A percentile compares a stretch with the other conserved stretches of the same genome.
Conservation (phyloP, 92 coral and sea anemone species). For the Virgularia gustaviana region DNA sequence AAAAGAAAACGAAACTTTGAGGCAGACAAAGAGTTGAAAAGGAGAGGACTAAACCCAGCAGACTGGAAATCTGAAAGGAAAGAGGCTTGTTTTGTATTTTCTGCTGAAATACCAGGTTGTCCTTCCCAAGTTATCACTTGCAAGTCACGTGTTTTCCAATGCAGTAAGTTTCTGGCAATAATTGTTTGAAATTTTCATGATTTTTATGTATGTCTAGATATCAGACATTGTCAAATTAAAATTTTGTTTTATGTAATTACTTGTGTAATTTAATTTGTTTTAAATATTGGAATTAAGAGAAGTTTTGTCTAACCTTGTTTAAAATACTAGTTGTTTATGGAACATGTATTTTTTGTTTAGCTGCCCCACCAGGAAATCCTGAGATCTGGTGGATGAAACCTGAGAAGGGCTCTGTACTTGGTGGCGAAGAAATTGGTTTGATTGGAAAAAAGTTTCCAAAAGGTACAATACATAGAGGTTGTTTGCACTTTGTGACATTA, state of each 20-base stretch:
- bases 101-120: slow-evolving; percentile 83
- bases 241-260: too few species aligned
- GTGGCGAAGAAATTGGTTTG: slow-evolving; percentile 94
- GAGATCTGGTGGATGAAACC: slow-evolving; percentile 99
- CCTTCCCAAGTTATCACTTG: slow-evolving; percentile 66
- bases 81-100: slow-evolving; percentile 83
- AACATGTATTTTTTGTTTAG: slow-evolving; percentile 48
- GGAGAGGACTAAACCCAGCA: slow-evolving; percentile 92
- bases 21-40: slow-evolving; percentile 87
- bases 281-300: too few species aligned
- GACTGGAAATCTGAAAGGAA: slow-evolving; percentile 96
- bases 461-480: too few species aligned
- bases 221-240: too few species aligned
- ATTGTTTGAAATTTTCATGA: too few species aligned
- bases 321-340: too few species aligned
- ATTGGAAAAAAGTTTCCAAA: slow-evolving; percentile 97
- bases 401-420: slow-evolving; percentile 86
- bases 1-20: slow-evolving; percentile 94
- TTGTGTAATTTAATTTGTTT: too few species aligned
- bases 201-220: too few species aligned
- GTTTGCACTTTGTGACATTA: too few species aligned
- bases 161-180: slow-evolving; percentile 95
- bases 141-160: slow-evolving; percentile 95
- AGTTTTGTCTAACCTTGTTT: too few species aligned
- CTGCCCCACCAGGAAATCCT: slow-evolving; percentile 98